Percentiles rank a stretch among this genome's conserved stretches.
These are phyloP conservation scores for Elgaria multicarinata DNA, from an alignment of 2,113 vertebrate species.

Conservation along the genomic window DNA sequence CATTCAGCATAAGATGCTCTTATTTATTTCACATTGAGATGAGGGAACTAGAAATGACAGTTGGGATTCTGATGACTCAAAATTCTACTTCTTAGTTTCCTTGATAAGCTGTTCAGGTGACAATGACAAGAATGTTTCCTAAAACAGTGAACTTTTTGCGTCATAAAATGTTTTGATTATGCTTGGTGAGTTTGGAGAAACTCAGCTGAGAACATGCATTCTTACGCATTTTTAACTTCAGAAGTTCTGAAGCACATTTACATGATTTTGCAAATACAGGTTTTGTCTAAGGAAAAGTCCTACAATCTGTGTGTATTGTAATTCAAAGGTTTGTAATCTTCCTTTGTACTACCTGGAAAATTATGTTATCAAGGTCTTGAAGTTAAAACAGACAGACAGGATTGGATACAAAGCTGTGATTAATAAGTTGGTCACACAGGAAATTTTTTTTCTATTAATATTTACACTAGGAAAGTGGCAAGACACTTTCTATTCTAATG, in stretches of 20 bases:
- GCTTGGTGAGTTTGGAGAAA: neutral
- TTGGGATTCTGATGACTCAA: neutral
- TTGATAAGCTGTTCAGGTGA: neutral
- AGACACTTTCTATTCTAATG: conserved; percentile 9
- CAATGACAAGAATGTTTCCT: neutral
- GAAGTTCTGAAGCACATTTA: neutral
- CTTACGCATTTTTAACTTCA: neutral
- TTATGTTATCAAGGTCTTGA: conserved; percentile 16
- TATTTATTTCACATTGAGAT: neutral
- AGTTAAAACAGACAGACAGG: neutral
- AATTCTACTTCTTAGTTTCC: neutral
- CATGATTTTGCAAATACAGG: neutral
- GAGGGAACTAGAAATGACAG: neutral
- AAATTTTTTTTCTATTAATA: neutral
- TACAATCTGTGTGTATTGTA: neutral
- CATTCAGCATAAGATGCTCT: neutral
- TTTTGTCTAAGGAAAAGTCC: neutral
- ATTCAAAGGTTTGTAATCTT: conserved; percentile 14
- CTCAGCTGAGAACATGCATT: neutral
- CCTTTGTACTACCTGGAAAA: neutral
- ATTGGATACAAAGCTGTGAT: conserved; percentile 33
- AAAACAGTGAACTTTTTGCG: neutral
- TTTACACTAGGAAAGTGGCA: conserved; percentile 44
- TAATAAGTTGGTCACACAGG: conserved; percentile 53
- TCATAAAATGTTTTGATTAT: neutral